Evolutionary conservation across 2,797 vertebrate species (phyloP).

Genomic region (Bothrops alternatus): DNA sequence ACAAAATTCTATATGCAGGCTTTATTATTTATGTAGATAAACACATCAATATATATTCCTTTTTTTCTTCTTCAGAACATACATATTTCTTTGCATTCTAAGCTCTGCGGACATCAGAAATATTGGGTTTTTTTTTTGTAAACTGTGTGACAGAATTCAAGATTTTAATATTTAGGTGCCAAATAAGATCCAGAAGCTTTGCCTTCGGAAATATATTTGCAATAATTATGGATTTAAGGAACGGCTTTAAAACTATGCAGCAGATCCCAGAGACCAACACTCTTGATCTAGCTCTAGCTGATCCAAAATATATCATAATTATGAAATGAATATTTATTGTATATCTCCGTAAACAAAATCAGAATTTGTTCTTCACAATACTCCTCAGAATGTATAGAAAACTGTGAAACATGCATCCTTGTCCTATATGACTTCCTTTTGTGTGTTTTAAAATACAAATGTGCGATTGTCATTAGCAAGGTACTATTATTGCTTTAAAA

Average conservation of each 20-base stretch:
- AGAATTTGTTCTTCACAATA: not conserved
- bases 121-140: not conserved
- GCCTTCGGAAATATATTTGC: not conserved
- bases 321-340: not conserved
- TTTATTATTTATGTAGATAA: not conserved
- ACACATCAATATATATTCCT: not conserved
- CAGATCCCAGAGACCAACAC: not conserved
- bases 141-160: not conserved
- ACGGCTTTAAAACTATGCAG: not conserved
- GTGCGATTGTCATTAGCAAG: not conserved
- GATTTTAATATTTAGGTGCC: not conserved
- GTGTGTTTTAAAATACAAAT: not conserved
- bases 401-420: not conserved
- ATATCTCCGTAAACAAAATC: not conserved
- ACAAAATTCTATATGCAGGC: no score
- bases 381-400: not conserved
- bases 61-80: not conserved
- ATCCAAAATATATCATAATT: not conserved
- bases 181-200: not conserved
- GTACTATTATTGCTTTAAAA: not conserved
- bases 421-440: not conserved
- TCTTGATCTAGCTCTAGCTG: not conserved
- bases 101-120: not conserved
- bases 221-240: not conserved
- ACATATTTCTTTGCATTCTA: not conserved